A percentile compares a stretch with the other conserved stretches of the same genome.
Evolutionary conservation across 2,888 invertebrate genomes (phyloP).

Genomic region (Mylabris sibirica): DNA sequence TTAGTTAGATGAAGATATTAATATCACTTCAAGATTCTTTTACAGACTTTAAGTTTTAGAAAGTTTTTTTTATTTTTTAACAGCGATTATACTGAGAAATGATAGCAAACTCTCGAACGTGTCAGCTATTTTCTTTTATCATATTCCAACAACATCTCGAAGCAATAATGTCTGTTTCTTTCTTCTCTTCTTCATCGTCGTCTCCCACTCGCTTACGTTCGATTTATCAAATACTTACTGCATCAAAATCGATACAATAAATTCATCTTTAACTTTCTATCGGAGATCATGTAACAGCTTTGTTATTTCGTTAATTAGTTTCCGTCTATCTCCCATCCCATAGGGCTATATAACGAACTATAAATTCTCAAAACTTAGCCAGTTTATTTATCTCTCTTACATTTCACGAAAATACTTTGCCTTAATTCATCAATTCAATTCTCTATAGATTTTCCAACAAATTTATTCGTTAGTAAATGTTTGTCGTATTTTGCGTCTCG

Average conservation of each 20-base stretch:
- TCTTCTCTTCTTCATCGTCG: too few relatives aligned
- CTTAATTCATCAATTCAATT: slow-evolving; percentile 10
- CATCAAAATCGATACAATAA: background rate
- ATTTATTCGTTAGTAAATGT: slow-evolving; percentile 3
- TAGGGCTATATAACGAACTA: slow-evolving; percentile 6
- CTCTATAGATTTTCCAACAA: slow-evolving; percentile 8
- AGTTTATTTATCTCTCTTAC: slow-evolving; percentile 1
- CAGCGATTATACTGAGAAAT: too few relatives aligned
- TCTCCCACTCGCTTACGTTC: background rate
- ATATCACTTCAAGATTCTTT: background rate
- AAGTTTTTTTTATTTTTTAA: background rate
- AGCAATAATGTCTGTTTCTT: too few relatives aligned
- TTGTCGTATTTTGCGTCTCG: background rate
- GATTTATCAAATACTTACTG: background rate
- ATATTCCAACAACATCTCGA: too few relatives aligned
- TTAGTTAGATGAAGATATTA: background rate
- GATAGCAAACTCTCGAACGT: too few relatives aligned
- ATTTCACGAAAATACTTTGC: background rate
- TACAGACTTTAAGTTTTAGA: background rate
- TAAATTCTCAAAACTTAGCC: slow-evolving; percentile 6
- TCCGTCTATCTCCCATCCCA: background rate
- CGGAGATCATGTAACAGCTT: background rate
- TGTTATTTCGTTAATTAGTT: background rate
- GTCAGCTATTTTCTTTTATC: too few relatives aligned
- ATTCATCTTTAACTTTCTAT: background rate